Base-by-base conservation (phyloP, 2,113 vertebrate genomes). In the Takifugu bimaculatus region DNA sequence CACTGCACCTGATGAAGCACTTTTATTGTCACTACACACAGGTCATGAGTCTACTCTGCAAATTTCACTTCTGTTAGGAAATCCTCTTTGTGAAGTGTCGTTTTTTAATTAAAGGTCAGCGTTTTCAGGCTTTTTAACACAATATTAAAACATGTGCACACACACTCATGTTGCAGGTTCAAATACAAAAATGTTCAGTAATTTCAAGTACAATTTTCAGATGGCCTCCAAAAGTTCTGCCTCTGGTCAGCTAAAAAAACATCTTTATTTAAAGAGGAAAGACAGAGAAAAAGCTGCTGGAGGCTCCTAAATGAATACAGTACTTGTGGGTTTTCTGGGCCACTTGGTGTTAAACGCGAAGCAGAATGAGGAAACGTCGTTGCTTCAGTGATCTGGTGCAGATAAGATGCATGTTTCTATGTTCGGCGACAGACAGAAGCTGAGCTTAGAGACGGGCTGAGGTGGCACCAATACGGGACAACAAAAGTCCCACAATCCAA, bases 241-340 rank as follows among this genome's bases (percentile, higher is more conserved):
- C 35, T 39, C 11, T 11, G 35, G 7, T 39, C 35, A 39, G 2
- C 35, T 39, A 10, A 39, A 39, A 39, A 43, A n/a, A 20, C 6
- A 26, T 27, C 42, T 5, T 57, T 26, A 26, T 51, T n/a, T 26
- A 51, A 65, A 26, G 13, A 12, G 26, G 13, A 29, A 32, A 54
- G n/a, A 57, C 54, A 15, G 0, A 6, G 20, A 73, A 58, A 48
- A 44, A 62, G 14, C 6, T 53, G 52, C 10, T 45, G 27, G 53
- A 58, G 53, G 7, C 20, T 57, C 32, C 57, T 39, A 43, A 65
- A 62, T 50, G 56, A 70, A 54, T 74, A 56, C 65, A 78, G 72
- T 48, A 74, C 67, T 71, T 64, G 39, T 49, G 68, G 26, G 7
- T 39, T 39, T 39, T 39, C 35, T 39, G 35, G 35, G 35, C 35